Evolutionary conservation across 2,113 vertebrate genomes (phyloP).

Genomic region (Megalops atlanticus): DNA sequence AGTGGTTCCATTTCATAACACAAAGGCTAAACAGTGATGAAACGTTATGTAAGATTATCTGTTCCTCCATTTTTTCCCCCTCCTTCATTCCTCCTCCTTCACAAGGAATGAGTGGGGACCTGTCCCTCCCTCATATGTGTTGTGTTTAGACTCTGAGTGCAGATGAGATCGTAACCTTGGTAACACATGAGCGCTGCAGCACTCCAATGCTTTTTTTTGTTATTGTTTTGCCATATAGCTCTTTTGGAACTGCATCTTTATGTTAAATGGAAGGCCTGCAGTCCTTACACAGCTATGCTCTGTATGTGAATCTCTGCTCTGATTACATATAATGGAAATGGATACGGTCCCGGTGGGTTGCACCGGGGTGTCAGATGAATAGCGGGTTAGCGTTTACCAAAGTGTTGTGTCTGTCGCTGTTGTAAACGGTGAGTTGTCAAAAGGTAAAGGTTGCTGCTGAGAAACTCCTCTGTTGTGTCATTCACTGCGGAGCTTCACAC

Average conservation of each 20-base stretch:
- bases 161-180: conserved; percentile 33
- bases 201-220: not conserved
- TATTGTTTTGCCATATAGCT: not conserved
- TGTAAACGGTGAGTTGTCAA: conserved; percentile 18
- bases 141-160: conserved; percentile 15
- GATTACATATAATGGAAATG: not conserved
- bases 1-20: not conserved
- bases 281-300: not conserved
- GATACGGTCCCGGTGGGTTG: not conserved
- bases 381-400: conserved; percentile 19
- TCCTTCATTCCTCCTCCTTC: not conserved
- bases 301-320: not conserved
- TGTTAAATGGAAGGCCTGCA: not conserved
- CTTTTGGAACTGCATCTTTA: not conserved
- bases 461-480: not conserved
- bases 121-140: conserved; percentile 10
- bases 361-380: not conserved
- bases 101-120: not conserved
- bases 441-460: conserved; percentile 7
- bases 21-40: not conserved
- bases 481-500: conserved; percentile 12
- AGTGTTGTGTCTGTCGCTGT: not conserved
- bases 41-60: not conserved
- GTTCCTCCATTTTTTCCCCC: not conserved
- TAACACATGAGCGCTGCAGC: conserved; percentile 9